phyloP scores from a whole-genome alignment of 23 tunicate genomes.

The Phallusia fumigata region DNA sequence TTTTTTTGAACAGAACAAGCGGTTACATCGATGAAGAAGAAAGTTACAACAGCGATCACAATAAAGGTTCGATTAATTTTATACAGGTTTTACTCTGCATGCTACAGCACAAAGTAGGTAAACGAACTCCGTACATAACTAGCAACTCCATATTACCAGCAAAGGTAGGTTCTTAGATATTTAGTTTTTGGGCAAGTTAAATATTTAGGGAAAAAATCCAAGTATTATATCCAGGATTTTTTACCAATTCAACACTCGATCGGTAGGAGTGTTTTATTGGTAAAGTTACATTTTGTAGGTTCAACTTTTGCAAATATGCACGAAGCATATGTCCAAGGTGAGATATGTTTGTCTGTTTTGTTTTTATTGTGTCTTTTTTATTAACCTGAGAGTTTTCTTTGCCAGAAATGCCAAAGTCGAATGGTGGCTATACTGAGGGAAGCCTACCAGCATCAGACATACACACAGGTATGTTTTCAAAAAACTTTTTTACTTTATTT shows the following conservation, averaged over 20 bases:
- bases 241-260: not conserved
- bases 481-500: no score
- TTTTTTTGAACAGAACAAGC: not conserved
- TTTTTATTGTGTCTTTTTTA: no score
- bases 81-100: not conserved
- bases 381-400: no score
- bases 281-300: not conserved
- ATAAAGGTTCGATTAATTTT: not conserved
- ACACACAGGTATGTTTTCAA: no score
- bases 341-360: not conserved
- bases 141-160: not conserved
- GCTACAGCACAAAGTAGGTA: not conserved
- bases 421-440: no score
- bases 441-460: no score
- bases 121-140: not conserved
- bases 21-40: not conserved
- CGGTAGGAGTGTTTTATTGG: not conserved
- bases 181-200: not conserved
- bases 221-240: not conserved
- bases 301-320: slow-evolving; percentile 1
- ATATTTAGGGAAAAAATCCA: not conserved
- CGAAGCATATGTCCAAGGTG: not conserved
- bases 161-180: not conserved
- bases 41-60: not conserved
- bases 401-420: no score